Conservation (phyloP, 2,888 invertebrate genomes). For the Cactoblastis cactorum region DNA sequence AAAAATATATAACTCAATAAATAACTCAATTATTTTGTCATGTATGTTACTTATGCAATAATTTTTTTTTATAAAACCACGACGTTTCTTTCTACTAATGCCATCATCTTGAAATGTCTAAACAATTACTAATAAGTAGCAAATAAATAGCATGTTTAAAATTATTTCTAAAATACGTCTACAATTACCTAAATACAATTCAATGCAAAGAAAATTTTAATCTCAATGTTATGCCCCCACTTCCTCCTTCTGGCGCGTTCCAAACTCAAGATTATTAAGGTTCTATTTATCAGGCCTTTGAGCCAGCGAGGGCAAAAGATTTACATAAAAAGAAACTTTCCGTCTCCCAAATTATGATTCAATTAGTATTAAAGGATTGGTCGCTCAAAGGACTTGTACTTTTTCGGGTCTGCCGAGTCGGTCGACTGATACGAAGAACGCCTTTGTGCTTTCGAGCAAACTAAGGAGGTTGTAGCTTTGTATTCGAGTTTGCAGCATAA, state of each 20-base stretch:
- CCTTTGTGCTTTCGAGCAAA: conserved; percentile 73
- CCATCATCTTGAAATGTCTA: too few relatives aligned
- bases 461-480: conserved; percentile 69
- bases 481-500: conserved; percentile 52
- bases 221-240: conserved; percentile 44
- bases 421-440: conserved; percentile 50
- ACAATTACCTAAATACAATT: neutral
- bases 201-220: conserved; percentile 48
- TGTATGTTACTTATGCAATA: too few relatives aligned
- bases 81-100: too few relatives aligned
- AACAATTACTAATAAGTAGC: too few relatives aligned
- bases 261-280: conserved; percentile 63
- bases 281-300: conserved; percentile 61
- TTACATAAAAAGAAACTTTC: conserved; percentile 77
- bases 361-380: conserved; percentile 79
- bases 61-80: too few relatives aligned
- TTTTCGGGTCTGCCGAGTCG: conserved; percentile 68
- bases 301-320: conserved; percentile 63
- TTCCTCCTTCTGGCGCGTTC: conserved; percentile 46
- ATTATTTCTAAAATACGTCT: neutral
- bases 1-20: too few relatives aligned
- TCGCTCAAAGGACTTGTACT: conserved; percentile 66
- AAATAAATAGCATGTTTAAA: too few relatives aligned
- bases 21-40: too few relatives aligned
- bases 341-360: conserved; percentile 76